phyloP scores from a whole-genome alignment of 2,888 invertebrate genomes.

The Papilio demoleus region DNA sequence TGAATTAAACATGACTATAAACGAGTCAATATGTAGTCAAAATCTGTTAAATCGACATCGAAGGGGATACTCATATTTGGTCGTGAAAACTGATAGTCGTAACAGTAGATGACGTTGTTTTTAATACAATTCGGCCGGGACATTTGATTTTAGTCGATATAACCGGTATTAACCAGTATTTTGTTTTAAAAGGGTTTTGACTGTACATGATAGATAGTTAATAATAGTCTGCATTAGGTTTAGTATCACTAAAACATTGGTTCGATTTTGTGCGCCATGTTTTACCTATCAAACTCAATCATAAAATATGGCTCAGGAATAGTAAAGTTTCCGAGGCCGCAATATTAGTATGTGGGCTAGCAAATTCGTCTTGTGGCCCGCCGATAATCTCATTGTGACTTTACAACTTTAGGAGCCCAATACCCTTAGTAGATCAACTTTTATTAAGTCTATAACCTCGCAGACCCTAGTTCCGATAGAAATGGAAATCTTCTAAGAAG shows the following conservation, averaged over 20 bases:
- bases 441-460: constrained; percentile 30
- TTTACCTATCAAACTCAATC: constrained; percentile 20
- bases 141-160: too few species aligned
- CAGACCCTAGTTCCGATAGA: constrained; percentile 18
- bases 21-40: too few species aligned
- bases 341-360: constrained; percentile 25
- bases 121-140: too few species aligned
- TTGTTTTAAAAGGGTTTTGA: too few species aligned
- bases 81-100: too few species aligned
- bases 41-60: too few species aligned
- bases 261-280: constrained; percentile 5
- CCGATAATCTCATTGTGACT: constrained; percentile 26
- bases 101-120: too few species aligned
- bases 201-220: neutral
- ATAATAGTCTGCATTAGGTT: neutral
- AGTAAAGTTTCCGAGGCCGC: neutral
- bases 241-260: constrained; percentile 5
- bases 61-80: too few species aligned
- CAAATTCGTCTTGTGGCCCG: neutral
- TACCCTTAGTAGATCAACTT: constrained; percentile 25
- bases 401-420: constrained; percentile 27
- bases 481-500: constrained; percentile 7
- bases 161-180: too few species aligned
- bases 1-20: too few species aligned
- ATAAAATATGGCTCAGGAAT: constrained; percentile 26